Evolutionary conservation across 2,113 vertebrate genomes (phyloP).

Genomic region (Maccullochella peelii): DNA sequence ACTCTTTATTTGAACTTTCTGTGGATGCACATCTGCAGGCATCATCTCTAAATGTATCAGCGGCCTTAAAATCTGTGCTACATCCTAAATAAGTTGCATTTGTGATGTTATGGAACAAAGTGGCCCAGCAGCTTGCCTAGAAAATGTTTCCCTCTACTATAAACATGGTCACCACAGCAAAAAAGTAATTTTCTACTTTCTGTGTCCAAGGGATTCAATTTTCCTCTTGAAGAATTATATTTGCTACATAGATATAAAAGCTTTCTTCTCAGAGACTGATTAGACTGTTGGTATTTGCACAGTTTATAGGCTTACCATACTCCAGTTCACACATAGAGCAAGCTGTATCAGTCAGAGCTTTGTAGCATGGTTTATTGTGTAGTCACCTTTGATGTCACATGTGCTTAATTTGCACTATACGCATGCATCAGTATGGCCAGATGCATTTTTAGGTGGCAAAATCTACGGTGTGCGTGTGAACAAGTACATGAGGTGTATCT

Average conservation of each 20-base stretch:
- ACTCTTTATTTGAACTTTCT: constrained; percentile 13
- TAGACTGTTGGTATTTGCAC: constrained; percentile 43
- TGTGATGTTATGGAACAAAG: constrained; percentile 37
- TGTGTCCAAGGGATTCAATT: constrained; percentile 63
- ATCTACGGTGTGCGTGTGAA: not conserved
- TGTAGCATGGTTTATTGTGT: not conserved
- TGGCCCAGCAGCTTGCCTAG: constrained; percentile 10
- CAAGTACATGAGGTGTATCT: not conserved
- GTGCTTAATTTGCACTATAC: constrained; percentile 19
- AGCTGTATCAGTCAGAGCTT: not conserved
- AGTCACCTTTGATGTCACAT: constrained; percentile 4
- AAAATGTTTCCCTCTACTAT: constrained; percentile 28
- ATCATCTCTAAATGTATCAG: not conserved
- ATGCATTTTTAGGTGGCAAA: constrained; percentile 9
- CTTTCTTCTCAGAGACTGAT: constrained; percentile 45
- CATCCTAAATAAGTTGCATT: not conserved
- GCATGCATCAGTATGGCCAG: not conserved
- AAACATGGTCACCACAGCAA: constrained; percentile 31
- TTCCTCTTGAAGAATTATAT: constrained; percentile 69
- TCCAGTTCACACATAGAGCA: not conserved
- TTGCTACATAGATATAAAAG: constrained; percentile 55
- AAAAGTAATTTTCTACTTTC: constrained; percentile 68
- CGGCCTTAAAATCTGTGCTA: not conserved
- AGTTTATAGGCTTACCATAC: constrained; percentile 16
- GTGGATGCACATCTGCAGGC: constrained; percentile 19